phyloP scores from a whole-genome alignment of 2,113 vertebrate genomes.

The Sorex fumeus region DNA sequence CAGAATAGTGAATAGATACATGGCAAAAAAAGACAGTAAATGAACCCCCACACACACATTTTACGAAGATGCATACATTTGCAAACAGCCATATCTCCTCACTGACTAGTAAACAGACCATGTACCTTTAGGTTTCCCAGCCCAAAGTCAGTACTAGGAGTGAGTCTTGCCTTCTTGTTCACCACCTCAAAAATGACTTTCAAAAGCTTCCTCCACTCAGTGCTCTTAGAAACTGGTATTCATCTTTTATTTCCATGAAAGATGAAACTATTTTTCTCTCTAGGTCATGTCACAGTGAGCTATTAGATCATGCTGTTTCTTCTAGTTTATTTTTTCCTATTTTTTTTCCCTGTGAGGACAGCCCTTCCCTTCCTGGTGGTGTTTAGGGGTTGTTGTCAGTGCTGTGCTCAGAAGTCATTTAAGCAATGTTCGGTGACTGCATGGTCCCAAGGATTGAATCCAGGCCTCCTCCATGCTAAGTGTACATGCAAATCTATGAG shows the following conservation, averaged over 20 bases:
- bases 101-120: background rate
- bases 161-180: background rate
- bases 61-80: background rate
- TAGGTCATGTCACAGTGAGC: background rate
- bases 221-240: background rate
- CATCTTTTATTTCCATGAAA: slow-evolving; percentile 11
- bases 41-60: background rate
- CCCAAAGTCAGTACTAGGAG: background rate
- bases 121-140: background rate
- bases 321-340: background rate
- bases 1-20: background rate
- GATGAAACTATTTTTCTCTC: background rate
- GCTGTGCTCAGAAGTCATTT: no score
- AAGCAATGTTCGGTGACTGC: no score
- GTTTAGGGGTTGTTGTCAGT: no score
- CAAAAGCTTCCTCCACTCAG: background rate
- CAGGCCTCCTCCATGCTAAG: no score
- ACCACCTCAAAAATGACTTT: background rate
- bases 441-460: no score
- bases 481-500: no score
- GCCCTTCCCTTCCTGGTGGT: no score
- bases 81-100: background rate
- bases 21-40: background rate
- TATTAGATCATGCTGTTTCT: background rate
- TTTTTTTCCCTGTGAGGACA: no score